These are phyloP conservation scores for Drosophila putrida DNA, from an alignment of 2,888 invertebrate species.

Conservation along the genomic window DNA sequence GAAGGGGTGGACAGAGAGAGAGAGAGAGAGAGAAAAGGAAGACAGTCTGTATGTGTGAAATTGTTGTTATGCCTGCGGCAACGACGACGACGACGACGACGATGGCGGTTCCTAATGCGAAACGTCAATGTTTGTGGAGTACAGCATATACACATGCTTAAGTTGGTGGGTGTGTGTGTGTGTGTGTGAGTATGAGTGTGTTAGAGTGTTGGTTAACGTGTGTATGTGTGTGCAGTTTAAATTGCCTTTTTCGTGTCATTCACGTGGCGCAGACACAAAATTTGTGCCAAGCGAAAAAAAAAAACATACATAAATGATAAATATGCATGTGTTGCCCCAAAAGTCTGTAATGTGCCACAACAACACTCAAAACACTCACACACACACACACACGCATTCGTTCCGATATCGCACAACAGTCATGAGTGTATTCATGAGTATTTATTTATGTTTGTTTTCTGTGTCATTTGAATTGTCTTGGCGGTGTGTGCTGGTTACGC, in stretches of 20 bases:
- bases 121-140: slow-evolving; percentile 50
- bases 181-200: slow-evolving; percentile 2
- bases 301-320: slow-evolving; percentile 60
- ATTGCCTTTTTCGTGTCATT: slow-evolving; percentile 70
- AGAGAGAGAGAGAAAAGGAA: neutral
- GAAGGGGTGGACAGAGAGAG: neutral
- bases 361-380: slow-evolving; percentile 1
- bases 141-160: slow-evolving; percentile 41
- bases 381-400: slow-evolving; percentile 1
- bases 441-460: slow-evolving; percentile 50
- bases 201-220: neutral
- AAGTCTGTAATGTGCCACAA: slow-evolving; percentile 16
- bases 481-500: slow-evolving; percentile 47
- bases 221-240: slow-evolving; percentile 50
- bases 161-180: slow-evolving; percentile 12
- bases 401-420: slow-evolving; percentile 11
- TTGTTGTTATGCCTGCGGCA: slow-evolving; percentile 66
- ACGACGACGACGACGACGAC: slow-evolving; percentile 21
- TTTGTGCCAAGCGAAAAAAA: slow-evolving; percentile 45
- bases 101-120: slow-evolving; percentile 50
- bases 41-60: slow-evolving; percentile 56
- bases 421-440: slow-evolving; percentile 40
- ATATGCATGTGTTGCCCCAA: slow-evolving; percentile 56
- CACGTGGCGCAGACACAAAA: slow-evolving; percentile 54
- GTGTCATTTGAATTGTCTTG: slow-evolving; percentile 63